phyloP scores from a whole-genome alignment of 2,888 invertebrate genomes.

The Torymus tubicola region DNA sequence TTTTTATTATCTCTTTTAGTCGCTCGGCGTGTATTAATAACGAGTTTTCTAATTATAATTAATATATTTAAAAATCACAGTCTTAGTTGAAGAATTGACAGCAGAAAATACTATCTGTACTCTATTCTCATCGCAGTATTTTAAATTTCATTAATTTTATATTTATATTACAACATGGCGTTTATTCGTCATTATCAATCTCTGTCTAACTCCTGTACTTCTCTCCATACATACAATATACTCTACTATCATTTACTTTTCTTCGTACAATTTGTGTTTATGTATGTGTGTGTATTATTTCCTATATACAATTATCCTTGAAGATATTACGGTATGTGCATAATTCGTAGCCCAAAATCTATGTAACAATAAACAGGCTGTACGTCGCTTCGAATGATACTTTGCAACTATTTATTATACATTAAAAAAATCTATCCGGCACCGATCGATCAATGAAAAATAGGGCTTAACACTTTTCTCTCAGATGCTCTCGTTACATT shows the following conservation, averaged over 20 bases:
- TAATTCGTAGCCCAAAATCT: slow-evolving; percentile 51
- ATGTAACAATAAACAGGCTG: slow-evolving; percentile 48
- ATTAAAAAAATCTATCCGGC: slow-evolving; percentile 43
- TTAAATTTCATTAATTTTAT: slow-evolving; percentile 59
- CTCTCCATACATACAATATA: slow-evolving; percentile 61
- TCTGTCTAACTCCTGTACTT: slow-evolving; percentile 58
- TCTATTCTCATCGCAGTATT: slow-evolving; percentile 66
- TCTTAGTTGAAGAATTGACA: slow-evolving; percentile 77
- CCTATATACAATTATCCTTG: slow-evolving; percentile 54
- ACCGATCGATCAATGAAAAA: slow-evolving; percentile 44
- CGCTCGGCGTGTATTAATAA: slow-evolving; percentile 72
- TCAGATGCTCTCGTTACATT: slow-evolving; percentile 22
- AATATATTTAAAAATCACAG: slow-evolving; percentile 76
- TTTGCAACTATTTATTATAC: slow-evolving; percentile 47
- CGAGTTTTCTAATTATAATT: slow-evolving; percentile 73
- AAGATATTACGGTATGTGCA: slow-evolving; percentile 51
- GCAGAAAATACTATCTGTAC: slow-evolving; percentile 76
- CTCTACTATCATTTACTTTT: slow-evolving; percentile 56
- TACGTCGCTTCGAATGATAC: slow-evolving; percentile 21
- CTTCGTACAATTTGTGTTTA: slow-evolving; percentile 48
- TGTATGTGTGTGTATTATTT: slow-evolving; percentile 39
- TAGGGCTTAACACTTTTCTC: slow-evolving; percentile 32
- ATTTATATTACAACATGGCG: slow-evolving; percentile 59
- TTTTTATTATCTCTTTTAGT: slow-evolving; percentile 72
- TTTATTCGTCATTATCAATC: slow-evolving; percentile 52